Evolutionary conservation across 2,888 invertebrate species (phyloP).

Genomic region (Toxonevra muliebris): DNA sequence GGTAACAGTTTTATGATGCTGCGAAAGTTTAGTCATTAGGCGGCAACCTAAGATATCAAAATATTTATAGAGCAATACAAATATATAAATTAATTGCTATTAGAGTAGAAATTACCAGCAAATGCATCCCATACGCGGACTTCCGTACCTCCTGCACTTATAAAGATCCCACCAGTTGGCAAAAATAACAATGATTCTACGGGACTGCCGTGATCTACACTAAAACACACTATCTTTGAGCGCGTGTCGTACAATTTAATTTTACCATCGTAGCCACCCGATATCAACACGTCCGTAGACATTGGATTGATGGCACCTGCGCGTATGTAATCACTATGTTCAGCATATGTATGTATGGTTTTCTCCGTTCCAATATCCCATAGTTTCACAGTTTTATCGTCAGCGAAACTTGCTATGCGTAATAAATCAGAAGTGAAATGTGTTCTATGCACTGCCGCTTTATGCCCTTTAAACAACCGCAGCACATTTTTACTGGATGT

Average conservation of each 20-base stretch:
- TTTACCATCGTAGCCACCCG: constrained; percentile 89
- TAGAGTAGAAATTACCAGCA: constrained; percentile 67
- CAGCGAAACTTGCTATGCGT: constrained; percentile 87
- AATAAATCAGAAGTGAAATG: constrained; percentile 82
- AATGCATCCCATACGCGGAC: constrained; percentile 94
- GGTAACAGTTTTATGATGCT: constrained; percentile 96
- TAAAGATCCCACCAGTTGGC: constrained; percentile 88
- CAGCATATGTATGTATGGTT: constrained; percentile 72
- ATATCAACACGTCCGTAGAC: constrained; percentile 78
- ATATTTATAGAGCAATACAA: too few species aligned
- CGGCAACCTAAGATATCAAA: constrained; percentile 74
- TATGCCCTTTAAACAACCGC: constrained; percentile 86
- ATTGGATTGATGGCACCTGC: constrained; percentile 84
- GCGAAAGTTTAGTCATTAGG: constrained; percentile 82
- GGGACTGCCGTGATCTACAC: constrained; percentile 87
- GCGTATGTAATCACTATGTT: constrained; percentile 84
- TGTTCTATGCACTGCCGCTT: constrained; percentile 80
- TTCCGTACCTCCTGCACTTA: constrained; percentile 91
- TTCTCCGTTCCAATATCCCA: constrained; percentile 93
- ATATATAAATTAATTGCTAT: too few species aligned
- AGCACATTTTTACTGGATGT: constrained; percentile 82
- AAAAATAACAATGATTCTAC: constrained; percentile 89
- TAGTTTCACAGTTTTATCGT: constrained; percentile 86
- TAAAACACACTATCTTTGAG: constrained; percentile 73
- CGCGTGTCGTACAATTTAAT: constrained; percentile 90